These are phyloP conservation scores for Chelidonichthys spinosus DNA, from an alignment of 2,797 vertebrate genomes.

Conservation along the genomic window DNA sequence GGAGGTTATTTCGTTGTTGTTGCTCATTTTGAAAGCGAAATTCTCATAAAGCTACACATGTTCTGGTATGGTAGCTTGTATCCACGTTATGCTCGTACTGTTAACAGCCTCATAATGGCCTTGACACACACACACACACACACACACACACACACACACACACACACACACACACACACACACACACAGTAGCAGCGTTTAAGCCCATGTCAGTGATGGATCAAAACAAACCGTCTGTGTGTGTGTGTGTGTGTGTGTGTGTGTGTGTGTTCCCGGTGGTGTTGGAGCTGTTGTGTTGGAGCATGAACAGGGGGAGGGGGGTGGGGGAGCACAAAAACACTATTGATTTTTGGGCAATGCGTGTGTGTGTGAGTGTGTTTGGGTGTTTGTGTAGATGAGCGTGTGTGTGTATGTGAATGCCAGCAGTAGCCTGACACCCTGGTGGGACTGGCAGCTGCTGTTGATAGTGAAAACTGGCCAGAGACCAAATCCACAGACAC, in stretches of 20 bases:
- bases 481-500: conserved; percentile 43
- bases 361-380: conserved; percentile 31
- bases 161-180: too few relatives aligned
- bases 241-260: conserved; percentile 29
- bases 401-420: conserved; percentile 46
- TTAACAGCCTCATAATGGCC: conserved; percentile 5
- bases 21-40: conserved; percentile 2
- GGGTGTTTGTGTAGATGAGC: conserved; percentile 17
- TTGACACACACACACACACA: background rate
- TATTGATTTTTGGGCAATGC: conserved; percentile 63
- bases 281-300: conserved; percentile 38
- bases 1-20: background rate
- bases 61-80: background rate
- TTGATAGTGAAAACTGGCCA: conserved; percentile 75
- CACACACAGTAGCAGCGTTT: background rate
- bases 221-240: conserved; percentile 26
- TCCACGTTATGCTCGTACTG: background rate
- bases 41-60: conserved; percentile 6
- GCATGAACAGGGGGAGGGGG: conserved; percentile 39
- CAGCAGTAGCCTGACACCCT: conserved; percentile 75
- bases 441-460: conserved; percentile 76
- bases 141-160: too few relatives aligned
- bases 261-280: conserved; percentile 34
- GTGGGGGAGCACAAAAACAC: conserved; percentile 23
- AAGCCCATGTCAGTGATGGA: conserved; percentile 25